Conservation (phyloP, 2,797 vertebrate genomes). For the Notolepis coatsorum region DNA sequence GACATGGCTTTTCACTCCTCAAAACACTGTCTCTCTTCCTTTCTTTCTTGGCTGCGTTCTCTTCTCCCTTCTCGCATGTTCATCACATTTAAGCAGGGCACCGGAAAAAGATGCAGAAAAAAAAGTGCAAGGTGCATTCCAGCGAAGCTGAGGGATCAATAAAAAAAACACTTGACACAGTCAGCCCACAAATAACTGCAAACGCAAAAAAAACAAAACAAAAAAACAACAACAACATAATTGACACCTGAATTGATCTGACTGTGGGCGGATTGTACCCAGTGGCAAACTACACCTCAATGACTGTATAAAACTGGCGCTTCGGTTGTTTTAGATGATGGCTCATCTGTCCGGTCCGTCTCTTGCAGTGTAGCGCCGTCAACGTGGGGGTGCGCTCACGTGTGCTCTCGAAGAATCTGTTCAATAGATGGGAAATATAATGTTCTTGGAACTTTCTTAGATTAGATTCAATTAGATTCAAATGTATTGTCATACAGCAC, state of each 20-base stretch:
- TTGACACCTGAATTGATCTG: slow-evolving; percentile 60
- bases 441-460: too few species aligned
- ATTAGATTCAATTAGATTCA: too few species aligned
- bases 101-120: neutral
- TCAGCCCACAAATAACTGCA: too few species aligned
- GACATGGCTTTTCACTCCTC: too few species aligned
- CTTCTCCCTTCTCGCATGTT: neutral
- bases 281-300: slow-evolving; percentile 28
- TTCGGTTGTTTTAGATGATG: slow-evolving; percentile 7
- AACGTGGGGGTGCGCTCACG: too few species aligned
- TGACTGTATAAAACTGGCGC: slow-evolving; percentile 30
- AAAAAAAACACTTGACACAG: slow-evolving; percentile 44
- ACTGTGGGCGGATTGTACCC: slow-evolving; percentile 29
- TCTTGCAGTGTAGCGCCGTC: too few species aligned
- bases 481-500: too few species aligned
- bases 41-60: neutral
- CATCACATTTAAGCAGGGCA: neutral
- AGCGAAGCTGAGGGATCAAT: slow-evolving; percentile 18
- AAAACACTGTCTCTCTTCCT: neutral
- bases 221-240: too few species aligned
- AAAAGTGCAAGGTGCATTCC: neutral
- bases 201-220: too few species aligned
- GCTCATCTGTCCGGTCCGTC: neutral
- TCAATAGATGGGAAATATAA: too few species aligned
- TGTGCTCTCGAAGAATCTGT: too few species aligned